Base-by-base conservation (phyloP, 1,140 invertebrate genomes). In the Drosophila melanica region DNA sequence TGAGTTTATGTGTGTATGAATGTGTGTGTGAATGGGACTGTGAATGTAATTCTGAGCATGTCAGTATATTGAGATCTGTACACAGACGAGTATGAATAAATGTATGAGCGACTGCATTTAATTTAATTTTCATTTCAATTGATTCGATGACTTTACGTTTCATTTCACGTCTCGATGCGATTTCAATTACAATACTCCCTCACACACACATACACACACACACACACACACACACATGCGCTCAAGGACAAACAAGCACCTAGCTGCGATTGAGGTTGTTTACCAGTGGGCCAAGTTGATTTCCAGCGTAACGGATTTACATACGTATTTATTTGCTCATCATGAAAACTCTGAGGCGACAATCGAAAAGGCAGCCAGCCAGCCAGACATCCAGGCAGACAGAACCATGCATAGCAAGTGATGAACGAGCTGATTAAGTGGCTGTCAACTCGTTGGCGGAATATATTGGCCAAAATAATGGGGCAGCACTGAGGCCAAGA, bases 91-190 rank as follows among this genome's bases (percentile, higher is more conserved):
- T 82, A 86, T 86, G 82, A 86, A 86, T 87, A 82, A 81, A 86
- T 87, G 84, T 87, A 87, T 87, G 79, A 80, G 77, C 63, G 84
- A 60, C 77, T 80, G 85, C 84, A 89, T 89, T 89, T 89, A 89
- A 89, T 89, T 89, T 89, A 89, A 89, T 89, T 89, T 89, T 89
- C 84, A 89, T 89, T 89, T 89, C 79, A 84, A 89, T 89, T 89
- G 84, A 89, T 89, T 89, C 84, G 77, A 89, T 89, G 84, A 89
- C 85, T 89, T 89, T 84, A 89, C 84, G 84, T 89, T 89, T 89
- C 84, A 89, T 89, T 89, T 89, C 79, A 89, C 79, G 85, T 89
- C 77, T 84, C 79, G 67, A 84, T 89, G 85, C 79, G 84, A 89
- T 89, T 89, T 89, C 84, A 89, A 89, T 89, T 87, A 87, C 79